A percentile compares a stretch with the other conserved stretches of the same genome.
Conservation (phyloP, 2,797 vertebrate genomes). For the Pseudomugil tenellus region DNA sequence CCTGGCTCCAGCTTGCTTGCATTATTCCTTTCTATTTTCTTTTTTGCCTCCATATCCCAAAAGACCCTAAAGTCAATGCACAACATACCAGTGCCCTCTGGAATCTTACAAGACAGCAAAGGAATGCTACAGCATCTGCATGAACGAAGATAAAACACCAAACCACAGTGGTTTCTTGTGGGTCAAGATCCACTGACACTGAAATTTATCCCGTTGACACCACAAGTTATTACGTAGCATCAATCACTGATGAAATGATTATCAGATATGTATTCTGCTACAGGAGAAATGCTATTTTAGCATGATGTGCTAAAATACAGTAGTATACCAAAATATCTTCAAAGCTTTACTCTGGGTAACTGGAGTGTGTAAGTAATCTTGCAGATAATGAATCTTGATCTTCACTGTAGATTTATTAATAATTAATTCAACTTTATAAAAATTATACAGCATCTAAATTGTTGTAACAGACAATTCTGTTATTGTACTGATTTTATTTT, state of each 20-base stretch:
- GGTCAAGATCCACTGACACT: slow-evolving; percentile 48
- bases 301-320: neutral
- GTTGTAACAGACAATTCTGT: neutral
- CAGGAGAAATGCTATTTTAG: neutral
- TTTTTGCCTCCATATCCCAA: slow-evolving; percentile 52
- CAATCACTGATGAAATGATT: neutral
- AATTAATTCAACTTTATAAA: too few species aligned
- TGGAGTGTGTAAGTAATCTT: too few species aligned
- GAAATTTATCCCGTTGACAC: slow-evolving; percentile 40
- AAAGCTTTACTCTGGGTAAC: neutral
- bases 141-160: slow-evolving; percentile 21
- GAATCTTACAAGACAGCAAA: slow-evolving; percentile 33
- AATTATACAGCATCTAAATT: neutral
- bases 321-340: neutral
- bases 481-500: neutral
- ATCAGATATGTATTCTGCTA: neutral
- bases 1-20: slow-evolving; percentile 72
- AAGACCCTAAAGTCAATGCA: slow-evolving; percentile 52
- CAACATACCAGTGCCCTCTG: slow-evolving; percentile 46
- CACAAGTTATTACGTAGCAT: slow-evolving; percentile 27
- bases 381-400: neutral
- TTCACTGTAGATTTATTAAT: too few species aligned
- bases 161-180: slow-evolving; percentile 26
- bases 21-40: slow-evolving; percentile 58
- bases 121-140: slow-evolving; percentile 12